These are phyloP conservation scores for Campoplex capitator DNA, from an alignment of 2,888 invertebrate genomes.

Conservation along the genomic window DNA sequence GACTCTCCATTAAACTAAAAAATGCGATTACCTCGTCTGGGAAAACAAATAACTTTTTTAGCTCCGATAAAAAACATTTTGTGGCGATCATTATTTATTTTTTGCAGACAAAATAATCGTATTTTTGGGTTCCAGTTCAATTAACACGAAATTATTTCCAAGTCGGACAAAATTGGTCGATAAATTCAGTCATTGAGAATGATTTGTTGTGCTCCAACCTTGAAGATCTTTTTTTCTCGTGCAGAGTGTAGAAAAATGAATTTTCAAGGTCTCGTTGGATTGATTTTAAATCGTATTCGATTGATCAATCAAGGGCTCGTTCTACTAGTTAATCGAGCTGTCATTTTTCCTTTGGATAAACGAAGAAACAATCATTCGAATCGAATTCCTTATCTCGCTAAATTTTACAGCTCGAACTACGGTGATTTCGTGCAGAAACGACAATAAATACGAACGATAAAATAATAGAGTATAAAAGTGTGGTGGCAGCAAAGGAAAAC, in stretches of 20 bases:
- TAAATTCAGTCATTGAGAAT: neutral
- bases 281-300: no score
- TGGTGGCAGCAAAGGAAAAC: constrained; percentile 68
- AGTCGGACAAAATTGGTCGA: neutral
- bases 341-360: neutral
- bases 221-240: neutral
- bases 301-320: neutral
- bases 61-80: neutral
- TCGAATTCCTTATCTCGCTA: constrained; percentile 14
- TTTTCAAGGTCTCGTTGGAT: neutral
- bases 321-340: neutral
- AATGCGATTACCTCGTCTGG: neutral
- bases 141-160: neutral
- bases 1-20: neutral
- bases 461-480: neutral
- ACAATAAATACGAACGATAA: constrained; percentile 5
- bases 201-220: neutral
- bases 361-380: constrained; percentile 9
- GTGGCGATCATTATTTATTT: neutral
- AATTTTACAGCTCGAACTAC: constrained; percentile 38
- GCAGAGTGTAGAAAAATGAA: neutral
- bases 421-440: constrained; percentile 13
- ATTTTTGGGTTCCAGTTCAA: neutral
- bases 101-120: neutral
- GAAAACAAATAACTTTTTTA: neutral